Percentiles rank a stretch among this genome's conserved stretches.
phyloP scores from a whole-genome alignment of 2,113 vertebrate species.

The Phrynosoma blainvillii region DNA sequence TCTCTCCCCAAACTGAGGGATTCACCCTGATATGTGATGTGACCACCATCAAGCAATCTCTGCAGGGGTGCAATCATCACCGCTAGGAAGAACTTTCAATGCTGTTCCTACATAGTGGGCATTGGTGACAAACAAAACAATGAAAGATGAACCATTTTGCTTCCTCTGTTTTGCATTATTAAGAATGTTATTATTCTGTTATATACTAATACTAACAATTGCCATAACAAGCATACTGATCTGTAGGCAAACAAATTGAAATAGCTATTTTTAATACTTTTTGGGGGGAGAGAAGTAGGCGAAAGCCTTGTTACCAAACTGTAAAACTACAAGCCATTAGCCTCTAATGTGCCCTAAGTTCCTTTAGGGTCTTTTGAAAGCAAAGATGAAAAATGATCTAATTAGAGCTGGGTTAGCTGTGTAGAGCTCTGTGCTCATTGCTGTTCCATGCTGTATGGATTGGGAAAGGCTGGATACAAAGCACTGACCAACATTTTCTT shows the following conservation, averaged over 20 bases:
- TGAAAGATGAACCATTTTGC: neutral
- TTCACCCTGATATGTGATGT: no score
- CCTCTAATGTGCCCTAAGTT: slow-evolving; percentile 52
- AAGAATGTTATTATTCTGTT: neutral
- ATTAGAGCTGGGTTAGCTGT: slow-evolving; percentile 48
- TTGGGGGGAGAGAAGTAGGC: no score
- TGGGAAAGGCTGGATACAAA: neutral
- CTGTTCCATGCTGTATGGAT: slow-evolving; percentile 12
- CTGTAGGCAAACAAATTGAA: neutral
- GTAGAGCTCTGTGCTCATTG: slow-evolving; percentile 43
- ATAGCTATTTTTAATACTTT: slow-evolving; percentile 4
- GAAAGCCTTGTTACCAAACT: slow-evolving; percentile 4
- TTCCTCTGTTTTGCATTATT: neutral
- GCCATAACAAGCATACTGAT: neutral
- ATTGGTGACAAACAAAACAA: neutral
- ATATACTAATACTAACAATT: neutral
- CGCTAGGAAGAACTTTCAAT: neutral
- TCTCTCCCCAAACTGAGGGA: neutral
- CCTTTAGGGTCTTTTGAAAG: slow-evolving; percentile 64
- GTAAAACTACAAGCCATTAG: slow-evolving; percentile 66
- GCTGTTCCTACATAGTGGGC: neutral
- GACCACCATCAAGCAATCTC: neutral
- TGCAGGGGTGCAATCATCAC: neutral
- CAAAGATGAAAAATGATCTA: slow-evolving; percentile 64
- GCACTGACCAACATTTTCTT: neutral